Base-by-base conservation (phyloP, 2,888 invertebrate genomes). In the Omphaloscelis lunosa region DNA sequence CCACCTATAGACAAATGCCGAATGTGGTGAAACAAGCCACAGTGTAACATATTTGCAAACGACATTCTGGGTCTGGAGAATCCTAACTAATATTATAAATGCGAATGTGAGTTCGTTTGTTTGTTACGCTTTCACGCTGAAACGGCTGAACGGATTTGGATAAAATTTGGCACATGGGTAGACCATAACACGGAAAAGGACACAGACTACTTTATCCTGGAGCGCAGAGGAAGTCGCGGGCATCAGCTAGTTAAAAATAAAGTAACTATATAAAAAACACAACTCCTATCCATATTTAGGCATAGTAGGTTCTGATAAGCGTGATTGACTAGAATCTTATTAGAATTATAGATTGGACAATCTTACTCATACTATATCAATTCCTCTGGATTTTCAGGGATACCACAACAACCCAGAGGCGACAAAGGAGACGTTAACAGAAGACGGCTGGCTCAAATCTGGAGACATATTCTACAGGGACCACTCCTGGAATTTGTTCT, bases 401-500 rank as follows among this genome's bases (percentile, higher is more conserved):
- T 97, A 97, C 86, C 95, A 96, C 88, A 95, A 94, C 61, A 94
- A 95, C 65, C 91, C 92, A 3, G 88, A 93, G 77, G 95, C 94
- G 23, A 96, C 96, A 1, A 92, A 91, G 23, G 94, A 94, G 8
- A 86, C 93, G 0, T 95, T 95, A 73, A 93, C 95, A 15, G 90
- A 91, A n/a, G 95, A 95, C 45, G 93, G 96, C 5, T 97, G 96
- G 96, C 90, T 97, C 53, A 96, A 94, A 85, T 96, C 97, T 1
- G 97, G 97, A 0, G 97, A 97, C 80, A 90, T 97, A 41, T 93
- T 95, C 45, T 97, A 96, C 80, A 95, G 96, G 80, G 97, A 97
- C 80, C 94, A 95, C 27, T 92, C 95, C n/a, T 92, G 92, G 83
- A 95, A 96, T 83, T 95, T 95, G 78, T 97, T 91, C 89, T 94